Base-by-base conservation (phyloP, 2,888 invertebrate genomes). In the Eilema depressum region DNA sequence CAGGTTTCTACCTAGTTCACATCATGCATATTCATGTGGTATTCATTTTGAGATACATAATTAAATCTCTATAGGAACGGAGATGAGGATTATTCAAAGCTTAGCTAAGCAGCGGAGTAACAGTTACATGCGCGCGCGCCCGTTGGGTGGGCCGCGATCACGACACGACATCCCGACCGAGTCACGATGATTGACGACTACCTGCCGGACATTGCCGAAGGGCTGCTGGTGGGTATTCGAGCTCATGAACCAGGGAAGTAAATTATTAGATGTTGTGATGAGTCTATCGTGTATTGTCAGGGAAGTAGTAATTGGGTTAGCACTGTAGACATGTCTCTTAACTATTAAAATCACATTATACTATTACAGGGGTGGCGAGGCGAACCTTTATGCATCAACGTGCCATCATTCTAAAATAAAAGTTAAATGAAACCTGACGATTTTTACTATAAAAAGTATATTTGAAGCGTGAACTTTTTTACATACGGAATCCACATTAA, bases 111-210 rank as follows among this genome's bases (percentile, higher is more conserved):
- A 66, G 66, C 59, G 80, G 77, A 83, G 83, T 82, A 88, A 88
- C 88, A 84, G 87, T 87, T 86, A 87, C 57, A 66, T 76, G 77
- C 81, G 86, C 86, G 78, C 84, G 86, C 85, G 71, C 83, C 75
- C 71, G 73, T 85, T 89, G 92, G 92, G 91, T 91, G 91, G 92
- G 89, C 91, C 78, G 73, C 70, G 77, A 79, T 81, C 85, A 85
- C 83, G 83, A 86, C 89, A 87, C 87, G 86, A 87, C 86, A 83
- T 83, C 84, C 86, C 83, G 86, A 79, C 86, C 89, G 28, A 89
- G 90, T 90, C 91, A 91, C 90, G 90, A 89, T 89, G 90, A 91
- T 89, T 86, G 90, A 91, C 87, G 87, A 88, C 87, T 88, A 87
- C 87, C 90, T 87, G 89, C 85, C 86, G 83, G 83, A 79, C 79